Evolutionary conservation across 2,888 invertebrate genomes (phyloP).

Genomic region (Allophyes oxyacanthae): DNA sequence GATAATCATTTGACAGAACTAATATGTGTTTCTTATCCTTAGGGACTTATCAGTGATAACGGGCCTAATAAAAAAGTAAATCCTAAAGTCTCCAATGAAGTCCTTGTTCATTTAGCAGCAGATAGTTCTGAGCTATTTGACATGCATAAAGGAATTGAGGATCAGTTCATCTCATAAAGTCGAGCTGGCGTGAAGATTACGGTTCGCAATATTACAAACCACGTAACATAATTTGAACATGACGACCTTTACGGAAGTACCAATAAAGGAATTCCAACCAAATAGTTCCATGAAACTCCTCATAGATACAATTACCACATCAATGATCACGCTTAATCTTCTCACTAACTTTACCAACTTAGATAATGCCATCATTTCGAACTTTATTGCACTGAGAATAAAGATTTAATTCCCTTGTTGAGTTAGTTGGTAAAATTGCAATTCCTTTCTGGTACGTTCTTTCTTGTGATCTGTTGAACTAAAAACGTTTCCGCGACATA

Average conservation of each 20-base stretch:
- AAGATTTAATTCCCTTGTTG: constrained; percentile 9
- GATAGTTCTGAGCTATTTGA: too few species aligned
- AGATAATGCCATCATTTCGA: background rate
- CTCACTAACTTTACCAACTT: constrained; percentile 29
- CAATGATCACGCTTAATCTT: constrained; percentile 51
- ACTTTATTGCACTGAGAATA: background rate
- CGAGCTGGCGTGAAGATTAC: background rate
- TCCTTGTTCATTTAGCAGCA: too few species aligned
- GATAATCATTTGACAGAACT: too few species aligned
- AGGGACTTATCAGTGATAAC: too few species aligned
- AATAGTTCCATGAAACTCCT: constrained; percentile 51
- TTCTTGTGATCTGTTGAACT: constrained; percentile 68
- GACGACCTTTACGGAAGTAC: constrained; percentile 26
- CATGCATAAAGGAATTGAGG: too few species aligned
- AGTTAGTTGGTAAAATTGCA: constrained; percentile 43
- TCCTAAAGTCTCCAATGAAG: too few species aligned
- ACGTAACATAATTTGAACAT: constrained; percentile 21
- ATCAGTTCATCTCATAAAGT: background rate
- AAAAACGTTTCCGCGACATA: constrained; percentile 64
- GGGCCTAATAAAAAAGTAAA: too few species aligned
- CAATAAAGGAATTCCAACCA: constrained; percentile 50
- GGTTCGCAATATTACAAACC: background rate
- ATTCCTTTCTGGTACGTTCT: constrained; percentile 59
- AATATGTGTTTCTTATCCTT: too few species aligned
- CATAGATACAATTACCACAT: constrained; percentile 58